A percentile compares a stretch with the other conserved stretches of the same genome.
Evolutionary conservation across 1,140 invertebrate genomes (phyloP).

Genomic region (Coelopa frigida): DNA sequence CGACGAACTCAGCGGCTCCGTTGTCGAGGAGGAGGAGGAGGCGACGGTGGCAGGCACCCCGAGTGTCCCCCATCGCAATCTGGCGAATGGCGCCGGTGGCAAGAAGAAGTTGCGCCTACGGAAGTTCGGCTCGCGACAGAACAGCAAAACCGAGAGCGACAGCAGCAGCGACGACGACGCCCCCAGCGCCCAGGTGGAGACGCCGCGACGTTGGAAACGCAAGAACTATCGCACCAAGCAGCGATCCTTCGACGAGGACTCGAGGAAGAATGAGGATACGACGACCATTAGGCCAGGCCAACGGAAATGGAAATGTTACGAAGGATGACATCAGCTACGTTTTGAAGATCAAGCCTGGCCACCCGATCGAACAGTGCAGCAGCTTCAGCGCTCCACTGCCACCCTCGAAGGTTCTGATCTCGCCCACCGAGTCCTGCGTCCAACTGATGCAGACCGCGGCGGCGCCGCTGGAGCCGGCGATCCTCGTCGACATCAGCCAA

Average conservation of each 20-base stretch:
- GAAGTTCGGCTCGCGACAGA: slow-evolving; percentile 42
- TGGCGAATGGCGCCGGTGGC: slow-evolving; percentile 16
- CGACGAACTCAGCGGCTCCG: slow-evolving; percentile 29
- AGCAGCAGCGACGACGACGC: slow-evolving; percentile 44
- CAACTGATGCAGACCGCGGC: not conserved
- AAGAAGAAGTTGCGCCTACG: slow-evolving; percentile 38
- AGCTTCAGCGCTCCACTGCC: slow-evolving; percentile 16
- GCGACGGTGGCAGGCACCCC: not conserved
- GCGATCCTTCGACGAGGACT: slow-evolving; percentile 36
- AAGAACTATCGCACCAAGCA: slow-evolving; percentile 41
- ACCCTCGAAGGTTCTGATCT: slow-evolving; percentile 7
- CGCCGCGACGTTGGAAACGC: slow-evolving; percentile 34
- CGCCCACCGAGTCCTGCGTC: slow-evolving; percentile 10
- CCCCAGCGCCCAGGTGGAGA: slow-evolving; percentile 43
- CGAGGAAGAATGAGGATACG: slow-evolving; percentile 17
- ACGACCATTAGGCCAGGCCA: slow-evolving; percentile 6
- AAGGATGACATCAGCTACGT: slow-evolving; percentile 30
- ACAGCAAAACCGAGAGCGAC: slow-evolving; percentile 45
- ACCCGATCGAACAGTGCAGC: slow-evolving; percentile 41
- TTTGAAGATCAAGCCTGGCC: slow-evolving; percentile 35
- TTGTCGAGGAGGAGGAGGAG: slow-evolving; percentile 23
- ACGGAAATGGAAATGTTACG: too few species aligned
- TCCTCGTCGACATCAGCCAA: slow-evolving; percentile 9
- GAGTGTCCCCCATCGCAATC: slow-evolving; percentile 12
- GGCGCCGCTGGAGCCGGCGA: slow-evolving; percentile 21